These are phyloP conservation scores for Geophilus truncorum DNA, from an alignment of 2,888 invertebrate genomes.

Conservation along the genomic window DNA sequence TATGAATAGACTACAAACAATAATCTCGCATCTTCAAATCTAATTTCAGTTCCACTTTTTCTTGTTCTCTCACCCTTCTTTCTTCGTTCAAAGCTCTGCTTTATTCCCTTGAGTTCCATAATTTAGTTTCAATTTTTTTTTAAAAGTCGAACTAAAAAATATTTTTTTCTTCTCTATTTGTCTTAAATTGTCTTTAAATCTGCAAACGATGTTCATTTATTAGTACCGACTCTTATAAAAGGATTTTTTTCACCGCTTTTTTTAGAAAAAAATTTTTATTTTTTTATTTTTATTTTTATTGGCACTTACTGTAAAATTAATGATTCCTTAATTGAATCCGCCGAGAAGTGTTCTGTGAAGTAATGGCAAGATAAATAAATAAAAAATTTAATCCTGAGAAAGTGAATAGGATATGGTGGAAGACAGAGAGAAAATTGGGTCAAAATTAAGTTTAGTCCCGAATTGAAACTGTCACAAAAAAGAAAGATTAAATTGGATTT, in stretches of 20 bases:
- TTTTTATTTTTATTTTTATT: neutral
- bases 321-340: conserved; percentile 3
- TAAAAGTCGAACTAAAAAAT: neutral
- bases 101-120: neutral
- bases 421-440: neutral
- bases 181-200: neutral
- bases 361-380: neutral
- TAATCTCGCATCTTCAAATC: neutral
- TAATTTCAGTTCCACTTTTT: neutral
- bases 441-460: neutral
- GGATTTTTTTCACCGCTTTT: too few relatives aligned
- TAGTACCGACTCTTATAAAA: neutral
- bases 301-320: neutral
- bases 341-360: neutral
- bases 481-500: neutral
- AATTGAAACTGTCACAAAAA: neutral
- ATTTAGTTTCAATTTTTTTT: neutral
- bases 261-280: too few relatives aligned
- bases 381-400: neutral
- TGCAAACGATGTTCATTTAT: conserved; percentile 12
- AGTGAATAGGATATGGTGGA: neutral
- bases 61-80: too few relatives aligned
- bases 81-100: neutral
- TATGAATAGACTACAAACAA: neutral
- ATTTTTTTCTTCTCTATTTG: neutral